Evolutionary conservation across 2,113 vertebrate genomes (phyloP).

Genomic region (Aviceda subcristata): DNA sequence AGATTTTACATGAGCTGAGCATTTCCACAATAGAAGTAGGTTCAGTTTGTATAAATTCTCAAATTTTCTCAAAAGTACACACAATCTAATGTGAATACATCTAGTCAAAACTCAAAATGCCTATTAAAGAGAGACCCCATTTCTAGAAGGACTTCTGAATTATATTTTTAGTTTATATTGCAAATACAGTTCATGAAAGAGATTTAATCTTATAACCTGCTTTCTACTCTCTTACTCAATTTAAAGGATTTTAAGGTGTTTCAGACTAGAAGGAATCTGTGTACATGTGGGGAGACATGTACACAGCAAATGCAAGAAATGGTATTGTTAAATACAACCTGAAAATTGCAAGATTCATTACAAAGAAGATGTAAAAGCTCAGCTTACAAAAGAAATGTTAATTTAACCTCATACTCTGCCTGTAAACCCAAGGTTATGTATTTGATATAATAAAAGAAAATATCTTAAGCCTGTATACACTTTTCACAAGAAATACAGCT

Average conservation of each 20-base stretch:
- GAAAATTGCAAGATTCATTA: not conserved
- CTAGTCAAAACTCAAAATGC: not conserved
- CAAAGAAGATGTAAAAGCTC: not conserved
- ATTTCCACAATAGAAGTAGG: not conserved
- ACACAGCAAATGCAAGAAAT: not conserved
- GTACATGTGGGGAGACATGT: not conserved
- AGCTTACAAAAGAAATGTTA: not conserved
- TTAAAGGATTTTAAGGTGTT: not conserved
- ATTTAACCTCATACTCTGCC: not conserved
- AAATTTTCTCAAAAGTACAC: not conserved
- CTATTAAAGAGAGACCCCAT: not conserved
- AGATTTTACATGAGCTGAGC: not conserved
- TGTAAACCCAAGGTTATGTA: not conserved
- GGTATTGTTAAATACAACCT: not conserved
- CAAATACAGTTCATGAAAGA: not conserved
- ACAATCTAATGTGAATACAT: not conserved
- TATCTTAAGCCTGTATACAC: not conserved
- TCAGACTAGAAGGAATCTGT: not conserved
- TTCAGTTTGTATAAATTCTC: not conserved
- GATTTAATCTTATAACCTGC: not conserved
- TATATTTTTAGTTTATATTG: not conserved
- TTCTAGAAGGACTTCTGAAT: not conserved
- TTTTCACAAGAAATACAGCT: not conserved
- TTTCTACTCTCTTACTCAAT: not conserved
- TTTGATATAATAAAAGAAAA: not conserved